Evolutionary conservation across 2,113 vertebrate genomes (phyloP).

Genomic region (Euleptes europaea): DNA sequence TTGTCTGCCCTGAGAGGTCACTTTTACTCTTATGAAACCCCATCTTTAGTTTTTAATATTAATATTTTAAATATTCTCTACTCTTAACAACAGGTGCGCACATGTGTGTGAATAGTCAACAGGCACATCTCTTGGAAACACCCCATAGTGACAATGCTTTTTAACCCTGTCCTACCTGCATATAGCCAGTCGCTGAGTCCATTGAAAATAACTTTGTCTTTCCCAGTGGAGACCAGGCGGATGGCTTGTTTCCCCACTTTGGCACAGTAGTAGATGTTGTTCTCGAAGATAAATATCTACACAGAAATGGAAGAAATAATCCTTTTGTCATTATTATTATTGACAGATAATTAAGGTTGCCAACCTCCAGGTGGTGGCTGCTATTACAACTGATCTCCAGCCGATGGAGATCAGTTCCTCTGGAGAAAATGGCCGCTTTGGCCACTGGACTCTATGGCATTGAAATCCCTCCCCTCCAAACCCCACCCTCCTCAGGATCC

Average conservation of each 20-base stretch:
- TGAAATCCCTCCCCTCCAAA: no score
- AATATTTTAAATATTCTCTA: not conserved
- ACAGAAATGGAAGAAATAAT: conserved; percentile 52
- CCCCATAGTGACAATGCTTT: conserved; percentile 23
- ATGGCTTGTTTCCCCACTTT: conserved; percentile 93
- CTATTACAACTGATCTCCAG: no score
- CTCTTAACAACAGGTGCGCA: not conserved
- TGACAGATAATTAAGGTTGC: no score
- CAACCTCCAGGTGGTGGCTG: no score
- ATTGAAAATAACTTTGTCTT: conserved; percentile 94
- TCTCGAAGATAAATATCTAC: conserved; percentile 98
- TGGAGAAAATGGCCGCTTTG: no score
- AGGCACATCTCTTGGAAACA: not conserved
- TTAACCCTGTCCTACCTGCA: conserved; percentile 82
- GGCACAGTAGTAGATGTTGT: conserved; percentile 98
- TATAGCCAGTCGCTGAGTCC: conserved; percentile 98
- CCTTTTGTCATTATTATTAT: conserved; percentile 21
- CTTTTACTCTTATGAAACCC: not conserved
- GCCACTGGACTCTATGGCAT: no score
- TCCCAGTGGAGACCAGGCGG: conserved; percentile 93
- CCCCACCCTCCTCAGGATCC: no score
- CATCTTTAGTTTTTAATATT: not conserved
- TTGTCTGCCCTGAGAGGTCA: not conserved
- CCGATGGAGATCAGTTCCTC: no score
- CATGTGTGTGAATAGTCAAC: conserved; percentile 2